Conservation (phyloP, 2,797 vertebrate genomes). For the Galagoides demidoff region DNA sequence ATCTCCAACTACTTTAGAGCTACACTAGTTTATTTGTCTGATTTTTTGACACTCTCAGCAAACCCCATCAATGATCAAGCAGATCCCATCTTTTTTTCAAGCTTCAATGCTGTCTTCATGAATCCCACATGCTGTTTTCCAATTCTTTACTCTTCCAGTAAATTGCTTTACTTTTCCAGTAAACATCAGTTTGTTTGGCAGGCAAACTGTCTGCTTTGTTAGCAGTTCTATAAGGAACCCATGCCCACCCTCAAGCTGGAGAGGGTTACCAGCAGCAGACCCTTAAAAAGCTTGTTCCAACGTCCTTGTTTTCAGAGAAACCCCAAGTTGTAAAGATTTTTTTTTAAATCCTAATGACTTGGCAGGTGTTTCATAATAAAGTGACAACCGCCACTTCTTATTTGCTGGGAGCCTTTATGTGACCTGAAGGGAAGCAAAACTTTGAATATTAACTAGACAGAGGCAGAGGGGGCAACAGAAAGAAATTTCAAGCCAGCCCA, state of each 20-base stretch:
- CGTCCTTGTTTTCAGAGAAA: background rate
- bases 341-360: background rate
- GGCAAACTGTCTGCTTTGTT: background rate
- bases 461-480: background rate
- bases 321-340: background rate
- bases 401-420: background rate
- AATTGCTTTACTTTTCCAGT: background rate
- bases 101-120: background rate
- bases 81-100: background rate
- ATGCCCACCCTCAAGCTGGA: background rate
- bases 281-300: background rate
- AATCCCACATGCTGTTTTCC: accelerated
- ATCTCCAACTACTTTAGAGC: background rate
- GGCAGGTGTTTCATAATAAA: background rate
- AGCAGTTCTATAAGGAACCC: background rate
- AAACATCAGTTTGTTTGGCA: background rate
- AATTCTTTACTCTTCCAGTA: background rate
- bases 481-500: background rate
- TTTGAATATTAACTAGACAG: background rate
- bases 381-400: background rate
- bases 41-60: background rate
- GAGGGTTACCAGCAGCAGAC: background rate
- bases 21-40: background rate
- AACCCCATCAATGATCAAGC: background rate
- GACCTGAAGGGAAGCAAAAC: background rate